Conservation (phyloP, 1,140 invertebrate species). For the Ephestia elutella region DNA sequence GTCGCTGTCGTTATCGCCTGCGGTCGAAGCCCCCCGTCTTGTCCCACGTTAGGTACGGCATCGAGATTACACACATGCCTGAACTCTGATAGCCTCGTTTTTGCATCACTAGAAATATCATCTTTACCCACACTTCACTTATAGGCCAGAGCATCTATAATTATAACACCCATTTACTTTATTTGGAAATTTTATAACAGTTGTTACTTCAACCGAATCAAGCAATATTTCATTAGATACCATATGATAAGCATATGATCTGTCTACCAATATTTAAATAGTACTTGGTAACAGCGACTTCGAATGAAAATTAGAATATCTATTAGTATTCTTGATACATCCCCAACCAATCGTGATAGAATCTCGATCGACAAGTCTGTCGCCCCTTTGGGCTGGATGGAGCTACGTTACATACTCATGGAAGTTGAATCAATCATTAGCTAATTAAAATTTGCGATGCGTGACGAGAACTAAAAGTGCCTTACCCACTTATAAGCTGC, state of each 20-base stretch:
- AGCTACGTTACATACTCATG: constrained; percentile 27
- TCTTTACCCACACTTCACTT: constrained; percentile 15
- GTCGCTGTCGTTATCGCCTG: constrained; percentile 39
- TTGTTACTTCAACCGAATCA: not conserved
- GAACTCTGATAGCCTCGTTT: constrained; percentile 59
- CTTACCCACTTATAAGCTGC: constrained; percentile 65
- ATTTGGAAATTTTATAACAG: constrained; percentile 11
- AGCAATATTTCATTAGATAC: not conserved
- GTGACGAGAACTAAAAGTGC: constrained; percentile 59
- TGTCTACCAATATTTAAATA: too few relatives aligned
- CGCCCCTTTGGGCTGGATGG: not conserved
- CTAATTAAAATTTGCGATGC: constrained; percentile 72
- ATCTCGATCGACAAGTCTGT: constrained; percentile 22
- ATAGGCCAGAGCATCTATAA: not conserved
- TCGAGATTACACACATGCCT: constrained; percentile 54
- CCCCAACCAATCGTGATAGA: constrained; percentile 31
- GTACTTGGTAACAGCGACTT: too few relatives aligned
- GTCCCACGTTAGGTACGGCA: constrained; percentile 33
- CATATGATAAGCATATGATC: not conserved
- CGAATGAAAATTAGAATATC: constrained; percentile 7
- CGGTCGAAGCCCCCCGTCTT: constrained; percentile 61
- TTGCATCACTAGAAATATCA: constrained; percentile 31
- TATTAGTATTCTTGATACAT: constrained; percentile 46
- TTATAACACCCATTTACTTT: constrained; percentile 15
- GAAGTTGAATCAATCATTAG: constrained; percentile 53